Evolutionary conservation across 1,140 invertebrate genomes (phyloP).

Genomic region (Hycleus phaleratus): DNA sequence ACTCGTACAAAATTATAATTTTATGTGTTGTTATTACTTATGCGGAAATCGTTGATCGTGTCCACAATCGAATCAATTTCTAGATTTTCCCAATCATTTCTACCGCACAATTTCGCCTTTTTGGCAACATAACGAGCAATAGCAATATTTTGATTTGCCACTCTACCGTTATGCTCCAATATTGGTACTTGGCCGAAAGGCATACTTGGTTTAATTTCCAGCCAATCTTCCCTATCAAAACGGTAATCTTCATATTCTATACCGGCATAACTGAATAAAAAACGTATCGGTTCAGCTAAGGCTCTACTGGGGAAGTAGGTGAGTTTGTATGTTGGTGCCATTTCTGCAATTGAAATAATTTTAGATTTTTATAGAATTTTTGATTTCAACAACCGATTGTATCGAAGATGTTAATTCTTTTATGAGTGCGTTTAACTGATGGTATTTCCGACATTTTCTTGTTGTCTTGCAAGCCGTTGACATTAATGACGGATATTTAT

Average conservation of each 20-base stretch:
- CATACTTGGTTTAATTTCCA: slow-evolving; percentile 48
- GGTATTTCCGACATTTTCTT: neutral
- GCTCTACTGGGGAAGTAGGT: slow-evolving; percentile 62
- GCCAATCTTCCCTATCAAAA: slow-evolving; percentile 50
- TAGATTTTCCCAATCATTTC: slow-evolving; percentile 55
- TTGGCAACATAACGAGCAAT: slow-evolving; percentile 64
- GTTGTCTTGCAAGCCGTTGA: no score
- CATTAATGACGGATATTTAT: no score
- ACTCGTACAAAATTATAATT: no score
- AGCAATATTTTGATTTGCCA: slow-evolving; percentile 56
- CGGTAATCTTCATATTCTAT: slow-evolving; percentile 64
- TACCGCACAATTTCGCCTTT: slow-evolving; percentile 53
- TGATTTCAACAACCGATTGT: no score
- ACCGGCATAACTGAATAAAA: slow-evolving; percentile 59
- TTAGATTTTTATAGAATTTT: neutral
- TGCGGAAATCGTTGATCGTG: slow-evolving; percentile 46
- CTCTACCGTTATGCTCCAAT: slow-evolving; percentile 60
- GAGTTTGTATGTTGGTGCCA: slow-evolving; percentile 48
- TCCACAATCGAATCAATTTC: slow-evolving; percentile 56
- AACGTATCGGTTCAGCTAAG: slow-evolving; percentile 64
- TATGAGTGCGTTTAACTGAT: no score
- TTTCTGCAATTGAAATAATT: slow-evolving; percentile 4
- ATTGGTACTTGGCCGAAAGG: slow-evolving; percentile 68
- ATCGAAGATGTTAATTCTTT: no score
- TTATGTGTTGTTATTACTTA: slow-evolving; percentile 5